These are phyloP conservation scores for Ptychodera flava DNA, from an alignment of 35 echinoderm and acorn worm genomes.

Conservation along the genomic window DNA sequence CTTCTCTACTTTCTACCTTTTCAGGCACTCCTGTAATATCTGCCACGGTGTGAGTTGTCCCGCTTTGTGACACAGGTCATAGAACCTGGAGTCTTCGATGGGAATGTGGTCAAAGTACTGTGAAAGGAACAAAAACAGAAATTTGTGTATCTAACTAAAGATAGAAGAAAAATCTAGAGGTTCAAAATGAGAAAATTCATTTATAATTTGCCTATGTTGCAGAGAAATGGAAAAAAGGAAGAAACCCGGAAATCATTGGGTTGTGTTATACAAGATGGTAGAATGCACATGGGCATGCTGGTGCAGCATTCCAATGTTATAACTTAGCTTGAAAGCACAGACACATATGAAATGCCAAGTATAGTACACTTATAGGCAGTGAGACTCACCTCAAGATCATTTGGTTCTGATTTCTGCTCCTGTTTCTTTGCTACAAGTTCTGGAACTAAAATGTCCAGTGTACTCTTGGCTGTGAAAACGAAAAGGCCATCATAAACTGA, in stretches of 20 bases:
- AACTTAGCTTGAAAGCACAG: too few relatives aligned
- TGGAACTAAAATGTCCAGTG: conserved; percentile 7
- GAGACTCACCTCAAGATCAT: conserved; percentile 7
- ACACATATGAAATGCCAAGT: too few relatives aligned
- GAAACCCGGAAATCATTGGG: too few relatives aligned
- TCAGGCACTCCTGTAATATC: conserved; percentile 45
- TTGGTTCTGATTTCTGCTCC: neutral
- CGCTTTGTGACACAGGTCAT: conserved; percentile 51
- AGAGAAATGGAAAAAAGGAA: too few relatives aligned
- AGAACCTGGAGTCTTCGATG: conserved; percentile 52
- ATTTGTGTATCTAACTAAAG: too few relatives aligned
- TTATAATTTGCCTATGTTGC: too few relatives aligned
- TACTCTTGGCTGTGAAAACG: conserved; percentile 1
- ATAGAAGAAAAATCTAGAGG: too few relatives aligned
- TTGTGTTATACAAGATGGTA: too few relatives aligned
- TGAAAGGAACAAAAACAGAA: conserved; percentile 1
- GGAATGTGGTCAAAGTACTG: conserved; percentile 71
- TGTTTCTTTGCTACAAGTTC: conserved; percentile 22
- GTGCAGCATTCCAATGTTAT: too few relatives aligned
- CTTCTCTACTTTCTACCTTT: conserved; percentile 43
- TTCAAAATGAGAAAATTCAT: too few relatives aligned
- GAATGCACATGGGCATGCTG: too few relatives aligned
- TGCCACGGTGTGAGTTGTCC: conserved; percentile 66
- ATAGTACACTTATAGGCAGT: too few relatives aligned
- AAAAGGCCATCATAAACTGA: neutral